Evolutionary conservation across 2,113 vertebrate species (phyloP), one percentile per base, ranked within the genome.

Genomic region (Manacus vitellinus): DNA sequence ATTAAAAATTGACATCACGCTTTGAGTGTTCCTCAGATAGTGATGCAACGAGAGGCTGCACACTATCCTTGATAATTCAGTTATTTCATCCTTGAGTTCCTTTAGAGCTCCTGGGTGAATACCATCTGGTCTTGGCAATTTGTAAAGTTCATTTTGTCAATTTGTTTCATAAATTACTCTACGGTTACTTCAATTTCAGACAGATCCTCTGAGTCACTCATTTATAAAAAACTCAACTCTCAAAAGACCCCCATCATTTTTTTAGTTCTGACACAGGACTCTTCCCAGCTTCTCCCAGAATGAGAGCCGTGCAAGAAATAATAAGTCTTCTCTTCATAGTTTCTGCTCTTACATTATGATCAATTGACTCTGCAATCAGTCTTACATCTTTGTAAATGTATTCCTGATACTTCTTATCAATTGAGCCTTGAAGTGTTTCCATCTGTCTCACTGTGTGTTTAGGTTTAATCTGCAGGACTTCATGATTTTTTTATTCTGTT

Each of bases 51-150:
- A 92, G 54, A 90, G 30, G 14, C 66, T 59, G 33, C 39, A 46
- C 12, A 14, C 28, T 78, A 41, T 74, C 54, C 67, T 80, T 70
- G 27, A 55, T 79, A 92, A 91, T 91, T 93, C 46, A 21, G 67
- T 88, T 92, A 88, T 94, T 92, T 96, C 63, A 90, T 94, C 63
- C 91, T 83, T 90, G 82, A 92, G 59, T 90, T 90, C 68, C 67
- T 80, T 76, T 93, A 84, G 80, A 93, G 67, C 79, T 93, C 85
- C 88, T 94, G 78, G 37, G 67, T 94, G 85, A 95, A 93, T 73
- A 90, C 82, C 82, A 93, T 92, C 95, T 94, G 92, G 74, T 95
- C 82, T 85, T 93, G 85, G 82, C 31, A 84, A 92, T 86, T 93
- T 93, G 39, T 88, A 88, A 83, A 92, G 63, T 92, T 93, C 49